Evolutionary conservation across 1,140 invertebrate genomes (phyloP).

Genomic region (Caligus rogercresseyi): DNA sequence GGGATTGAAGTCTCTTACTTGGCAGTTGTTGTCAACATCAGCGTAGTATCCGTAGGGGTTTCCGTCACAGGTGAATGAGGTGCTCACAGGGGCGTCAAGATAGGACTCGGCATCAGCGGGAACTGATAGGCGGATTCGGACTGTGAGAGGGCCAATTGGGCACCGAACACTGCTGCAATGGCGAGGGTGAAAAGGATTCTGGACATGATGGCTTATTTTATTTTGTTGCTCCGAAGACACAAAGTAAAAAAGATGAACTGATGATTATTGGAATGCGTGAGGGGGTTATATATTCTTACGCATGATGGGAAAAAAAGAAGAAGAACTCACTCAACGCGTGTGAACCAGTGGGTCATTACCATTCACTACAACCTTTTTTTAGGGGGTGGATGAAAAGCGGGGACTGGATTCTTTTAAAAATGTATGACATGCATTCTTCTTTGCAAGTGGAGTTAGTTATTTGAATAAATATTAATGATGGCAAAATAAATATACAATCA

Average conservation of each 20-base stretch:
- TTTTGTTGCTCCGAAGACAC: not conserved
- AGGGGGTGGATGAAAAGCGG: too few relatives aligned
- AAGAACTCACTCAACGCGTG: not conserved
- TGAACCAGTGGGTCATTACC: not conserved
- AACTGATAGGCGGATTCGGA: not conserved
- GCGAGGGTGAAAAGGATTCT: not conserved
- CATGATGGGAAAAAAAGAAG: not conserved
- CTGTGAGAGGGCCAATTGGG: not conserved
- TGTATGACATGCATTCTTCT: too few relatives aligned
- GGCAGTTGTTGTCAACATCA: constrained; percentile 29
- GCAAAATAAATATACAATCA: too few relatives aligned
- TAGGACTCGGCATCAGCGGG: not conserved
- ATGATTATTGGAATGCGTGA: not conserved
- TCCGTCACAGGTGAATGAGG: constrained; percentile 24
- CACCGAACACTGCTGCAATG: not conserved
- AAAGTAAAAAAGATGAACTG: not conserved
- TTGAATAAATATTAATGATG: too few relatives aligned
- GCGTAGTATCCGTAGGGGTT: constrained; percentile 29
- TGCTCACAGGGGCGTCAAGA: constrained; percentile 22
- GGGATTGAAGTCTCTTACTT: constrained; percentile 30
- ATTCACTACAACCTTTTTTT: too few relatives aligned
- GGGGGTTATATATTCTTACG: not conserved
- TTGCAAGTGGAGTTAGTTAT: too few relatives aligned
- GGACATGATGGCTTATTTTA: not conserved
- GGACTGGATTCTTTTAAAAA: too few relatives aligned